Percentiles rank a stretch among this genome's conserved stretches.
Evolutionary conservation across 1,140 invertebrate genomes (phyloP).

Genomic region (Archivesica marissinica): DNA sequence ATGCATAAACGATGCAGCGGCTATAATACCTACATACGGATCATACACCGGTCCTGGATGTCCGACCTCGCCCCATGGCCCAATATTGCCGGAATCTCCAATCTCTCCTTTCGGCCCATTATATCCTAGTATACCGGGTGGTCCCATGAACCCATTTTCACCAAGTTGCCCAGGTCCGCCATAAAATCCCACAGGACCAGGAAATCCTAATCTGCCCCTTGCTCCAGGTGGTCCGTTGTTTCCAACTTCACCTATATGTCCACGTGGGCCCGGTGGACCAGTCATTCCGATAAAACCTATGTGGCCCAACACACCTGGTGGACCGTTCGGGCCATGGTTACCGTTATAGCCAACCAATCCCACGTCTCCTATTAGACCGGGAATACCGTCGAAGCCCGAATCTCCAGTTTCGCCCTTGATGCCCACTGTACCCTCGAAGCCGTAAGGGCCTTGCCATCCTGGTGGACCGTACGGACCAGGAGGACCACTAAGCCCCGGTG

Average conservation of each 20-base stretch:
- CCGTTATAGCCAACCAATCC: conserved; percentile 35
- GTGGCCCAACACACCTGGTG: conserved; percentile 13
- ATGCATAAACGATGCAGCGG: neutral
- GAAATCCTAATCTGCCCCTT: conserved; percentile 11
- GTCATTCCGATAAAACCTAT: conserved; percentile 48
- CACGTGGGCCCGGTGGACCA: conserved; percentile 9
- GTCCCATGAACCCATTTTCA: conserved; percentile 10
- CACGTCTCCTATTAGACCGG: conserved; percentile 13
- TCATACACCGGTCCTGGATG: conserved; percentile 39
- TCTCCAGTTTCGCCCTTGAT: conserved; percentile 35
- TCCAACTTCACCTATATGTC: conserved; percentile 17
- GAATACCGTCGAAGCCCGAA: conserved; percentile 8
- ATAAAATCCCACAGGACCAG: conserved; percentile 34
- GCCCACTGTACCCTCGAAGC: neutral
- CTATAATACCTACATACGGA: conserved; percentile 19
- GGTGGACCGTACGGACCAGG: conserved; percentile 37
- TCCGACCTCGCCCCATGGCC: conserved; percentile 30
- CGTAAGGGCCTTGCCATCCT: conserved; percentile 37
- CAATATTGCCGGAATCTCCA: neutral
- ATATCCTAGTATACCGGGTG: neutral
- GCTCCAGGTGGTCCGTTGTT: conserved; percentile 9
- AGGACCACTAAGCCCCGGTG: conserved; percentile 26
- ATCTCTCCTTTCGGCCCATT: conserved; percentile 33
- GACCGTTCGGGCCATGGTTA: conserved; percentile 10
- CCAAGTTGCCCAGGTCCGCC: conserved; percentile 31